These are phyloP conservation scores for Gryllus longicercus DNA, from an alignment of 2,888 invertebrate genomes.

Conservation along the genomic window DNA sequence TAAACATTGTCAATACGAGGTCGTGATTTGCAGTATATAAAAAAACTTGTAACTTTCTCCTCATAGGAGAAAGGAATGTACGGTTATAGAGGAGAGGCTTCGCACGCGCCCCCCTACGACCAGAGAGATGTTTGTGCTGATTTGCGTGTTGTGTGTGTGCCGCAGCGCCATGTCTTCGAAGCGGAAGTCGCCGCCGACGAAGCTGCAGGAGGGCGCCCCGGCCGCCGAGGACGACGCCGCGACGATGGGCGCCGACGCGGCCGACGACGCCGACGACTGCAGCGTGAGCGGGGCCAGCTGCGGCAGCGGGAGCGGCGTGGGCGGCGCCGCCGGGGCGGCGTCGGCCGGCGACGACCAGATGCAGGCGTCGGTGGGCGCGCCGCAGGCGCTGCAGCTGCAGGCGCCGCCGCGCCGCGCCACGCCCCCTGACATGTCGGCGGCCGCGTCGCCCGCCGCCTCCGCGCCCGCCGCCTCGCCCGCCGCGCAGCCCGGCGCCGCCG, in stretches of 20 bases:
- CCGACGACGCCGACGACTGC: slow-evolving; percentile 35
- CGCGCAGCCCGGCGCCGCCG: slow-evolving; percentile 35
- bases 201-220: slow-evolving; percentile 75
- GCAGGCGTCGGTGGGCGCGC: slow-evolving; percentile 32
- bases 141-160: background rate
- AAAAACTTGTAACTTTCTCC: too few relatives aligned
- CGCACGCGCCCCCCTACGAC: too few relatives aligned
- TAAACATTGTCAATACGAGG: too few relatives aligned
- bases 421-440: slow-evolving; percentile 35
- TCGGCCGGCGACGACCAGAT: slow-evolving; percentile 35
- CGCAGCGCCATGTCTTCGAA: slow-evolving; percentile 93
- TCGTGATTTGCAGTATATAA: too few relatives aligned
- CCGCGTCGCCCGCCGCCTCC: slow-evolving; percentile 33
- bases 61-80: too few relatives aligned
- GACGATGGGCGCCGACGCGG: slow-evolving; percentile 32
- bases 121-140: too few relatives aligned
- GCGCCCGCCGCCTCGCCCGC: slow-evolving; percentile 40
- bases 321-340: slow-evolving; percentile 32
- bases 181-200: slow-evolving; percentile 92
- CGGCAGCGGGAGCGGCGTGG: slow-evolving; percentile 34
- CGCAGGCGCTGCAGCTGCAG: slow-evolving; percentile 33
- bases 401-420: slow-evolving; percentile 36
- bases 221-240: slow-evolving; percentile 51
- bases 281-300: slow-evolving; percentile 34
- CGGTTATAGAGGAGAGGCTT: too few relatives aligned